A percentile compares a stretch with the other conserved stretches of the same genome.
Evolutionary conservation across 2,888 invertebrate species (phyloP).

Genomic region (Epistrophella euchroma): DNA sequence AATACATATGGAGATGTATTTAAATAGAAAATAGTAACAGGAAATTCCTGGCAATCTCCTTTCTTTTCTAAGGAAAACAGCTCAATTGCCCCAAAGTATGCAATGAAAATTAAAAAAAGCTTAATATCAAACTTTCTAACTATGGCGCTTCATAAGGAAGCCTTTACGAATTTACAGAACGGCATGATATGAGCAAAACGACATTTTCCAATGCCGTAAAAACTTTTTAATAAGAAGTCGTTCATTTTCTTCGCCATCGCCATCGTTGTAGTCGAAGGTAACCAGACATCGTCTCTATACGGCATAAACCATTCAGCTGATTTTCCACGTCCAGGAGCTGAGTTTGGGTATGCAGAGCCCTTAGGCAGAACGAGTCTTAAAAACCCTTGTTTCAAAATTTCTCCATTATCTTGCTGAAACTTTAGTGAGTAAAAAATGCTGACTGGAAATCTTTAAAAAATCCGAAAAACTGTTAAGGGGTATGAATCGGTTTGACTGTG

Average conservation of each 20-base stretch:
- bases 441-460: no score
- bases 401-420: no score
- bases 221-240: slow-evolving; percentile 53
- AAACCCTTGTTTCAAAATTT: no score
- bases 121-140: neutral
- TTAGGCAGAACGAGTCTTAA: neutral
- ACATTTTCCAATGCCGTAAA: slow-evolving; percentile 29
- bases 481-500: neutral
- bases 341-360: neutral
- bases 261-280: slow-evolving; percentile 1
- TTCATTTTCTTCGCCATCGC: slow-evolving; percentile 14
- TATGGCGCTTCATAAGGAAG: neutral
- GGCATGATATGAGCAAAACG: slow-evolving; percentile 6
- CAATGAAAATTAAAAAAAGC: neutral
- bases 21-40: neutral
- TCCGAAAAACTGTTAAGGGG: no score
- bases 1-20: no score
- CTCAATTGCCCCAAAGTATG: slow-evolving; percentile 36
- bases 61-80: neutral
- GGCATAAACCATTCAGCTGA: neutral
- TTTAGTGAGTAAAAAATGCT: no score
- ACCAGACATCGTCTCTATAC: neutral
- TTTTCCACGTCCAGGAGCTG: neutral
- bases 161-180: neutral
- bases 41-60: slow-evolving; percentile 27